These are phyloP conservation scores for Poeciliopsis turrubarensis DNA, from an alignment of 2,113 vertebrate species.

Conservation along the genomic window DNA sequence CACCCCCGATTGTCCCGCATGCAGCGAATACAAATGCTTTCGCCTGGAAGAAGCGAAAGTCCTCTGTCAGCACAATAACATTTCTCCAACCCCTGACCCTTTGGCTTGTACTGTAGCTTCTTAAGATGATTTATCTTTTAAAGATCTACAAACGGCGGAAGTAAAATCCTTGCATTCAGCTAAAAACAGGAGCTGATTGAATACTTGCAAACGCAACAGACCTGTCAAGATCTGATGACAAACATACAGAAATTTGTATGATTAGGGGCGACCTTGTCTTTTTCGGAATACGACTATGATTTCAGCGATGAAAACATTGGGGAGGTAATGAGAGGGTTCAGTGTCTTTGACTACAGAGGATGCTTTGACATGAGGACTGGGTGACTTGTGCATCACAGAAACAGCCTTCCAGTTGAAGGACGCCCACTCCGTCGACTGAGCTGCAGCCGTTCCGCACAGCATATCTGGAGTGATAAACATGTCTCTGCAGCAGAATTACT, in stretches of 20 bases:
- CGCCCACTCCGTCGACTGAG: background rate
- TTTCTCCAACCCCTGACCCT: conserved; percentile 49
- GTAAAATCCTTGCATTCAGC: background rate
- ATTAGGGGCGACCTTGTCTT: background rate
- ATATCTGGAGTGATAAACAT: background rate
- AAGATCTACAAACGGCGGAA: background rate
- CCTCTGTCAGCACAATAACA: conserved; percentile 42
- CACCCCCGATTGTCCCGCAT: conserved; percentile 40
- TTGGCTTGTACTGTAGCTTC: conserved; percentile 12
- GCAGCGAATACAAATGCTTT: conserved; percentile 57
- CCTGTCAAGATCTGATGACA: background rate
- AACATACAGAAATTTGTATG: background rate
- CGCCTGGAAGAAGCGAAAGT: conserved; percentile 14
- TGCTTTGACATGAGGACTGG: background rate
- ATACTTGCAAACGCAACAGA: background rate
- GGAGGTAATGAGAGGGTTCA: background rate
- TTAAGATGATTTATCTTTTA: conserved; percentile 39
- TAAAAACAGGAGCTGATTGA: background rate
- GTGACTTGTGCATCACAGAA: background rate
- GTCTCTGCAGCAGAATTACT: background rate
- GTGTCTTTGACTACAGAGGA: background rate
- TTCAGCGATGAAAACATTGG: background rate
- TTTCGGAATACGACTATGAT: background rate
- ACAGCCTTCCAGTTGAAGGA: background rate
- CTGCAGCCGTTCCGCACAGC: background rate